A percentile compares a stretch with the other conserved stretches of the same genome.
phyloP scores from a whole-genome alignment of 2,113 vertebrate species.

The Forbesichthys papilliferus region DNA sequence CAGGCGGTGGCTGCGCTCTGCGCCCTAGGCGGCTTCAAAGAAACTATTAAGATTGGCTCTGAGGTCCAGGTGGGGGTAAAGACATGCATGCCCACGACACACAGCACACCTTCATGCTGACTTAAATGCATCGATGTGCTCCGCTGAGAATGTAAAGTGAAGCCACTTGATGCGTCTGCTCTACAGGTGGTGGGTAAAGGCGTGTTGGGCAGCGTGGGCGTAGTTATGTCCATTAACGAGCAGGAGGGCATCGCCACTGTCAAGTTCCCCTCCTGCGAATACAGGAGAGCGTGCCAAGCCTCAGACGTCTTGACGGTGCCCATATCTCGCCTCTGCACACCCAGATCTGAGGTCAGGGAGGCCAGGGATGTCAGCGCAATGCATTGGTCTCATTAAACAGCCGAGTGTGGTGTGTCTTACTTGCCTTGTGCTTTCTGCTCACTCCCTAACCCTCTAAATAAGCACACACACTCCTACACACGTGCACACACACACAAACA shows the following conservation, averaged over 20 bases:
- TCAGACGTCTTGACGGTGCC: constrained; percentile 93
- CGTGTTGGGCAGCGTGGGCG: constrained; percentile 89
- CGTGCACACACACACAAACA: background rate
- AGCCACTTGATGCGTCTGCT: constrained; percentile 4
- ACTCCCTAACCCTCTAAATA: background rate
- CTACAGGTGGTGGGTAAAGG: constrained; percentile 92
- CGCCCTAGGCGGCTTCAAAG: constrained; percentile 96
- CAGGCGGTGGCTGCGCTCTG: constrained; percentile 96
- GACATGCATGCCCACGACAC: background rate
- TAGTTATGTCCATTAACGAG: constrained; percentile 96
- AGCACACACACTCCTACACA: no score
- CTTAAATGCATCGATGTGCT: background rate
- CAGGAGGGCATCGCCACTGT: constrained; percentile 98
- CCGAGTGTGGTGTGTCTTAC: background rate
- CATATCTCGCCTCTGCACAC: constrained; percentile 94
- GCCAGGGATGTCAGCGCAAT: background rate
- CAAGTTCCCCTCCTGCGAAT: constrained; percentile 90
- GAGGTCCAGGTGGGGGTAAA: constrained; percentile 89
- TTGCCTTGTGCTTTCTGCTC: constrained; percentile 6
- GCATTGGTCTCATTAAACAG: background rate
- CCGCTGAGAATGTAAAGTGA: background rate
- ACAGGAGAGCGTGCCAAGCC: constrained; percentile 90
- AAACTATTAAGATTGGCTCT: constrained; percentile 98
- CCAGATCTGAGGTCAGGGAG: constrained; percentile 89
- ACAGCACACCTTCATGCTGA: background rate